Percentiles rank a stretch among this genome's conserved stretches.
These are phyloP conservation scores for Sparidentex hasta DNA, from an alignment of 2,797 vertebrate genomes.

Conservation along the genomic window DNA sequence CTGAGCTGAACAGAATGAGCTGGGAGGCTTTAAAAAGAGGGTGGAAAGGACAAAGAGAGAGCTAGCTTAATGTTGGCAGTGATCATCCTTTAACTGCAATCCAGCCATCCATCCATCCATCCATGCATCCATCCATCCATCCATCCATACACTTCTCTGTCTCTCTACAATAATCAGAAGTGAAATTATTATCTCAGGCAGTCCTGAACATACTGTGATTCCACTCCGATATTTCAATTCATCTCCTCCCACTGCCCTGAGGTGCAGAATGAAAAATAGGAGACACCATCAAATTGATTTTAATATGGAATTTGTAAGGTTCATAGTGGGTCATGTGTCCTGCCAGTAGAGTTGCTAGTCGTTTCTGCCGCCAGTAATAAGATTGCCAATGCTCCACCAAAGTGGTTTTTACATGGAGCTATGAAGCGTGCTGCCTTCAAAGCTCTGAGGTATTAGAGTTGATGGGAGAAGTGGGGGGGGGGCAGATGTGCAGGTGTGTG, in stretches of 20 bases:
- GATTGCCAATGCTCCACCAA: constrained; percentile 64
- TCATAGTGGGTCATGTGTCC: constrained; percentile 67
- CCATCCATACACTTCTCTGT: neutral
- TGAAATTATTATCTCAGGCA: constrained; percentile 14
- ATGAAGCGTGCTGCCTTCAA: constrained; percentile 53
- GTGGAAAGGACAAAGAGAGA: constrained; percentile 15
- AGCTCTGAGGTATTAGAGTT: constrained; percentile 41
- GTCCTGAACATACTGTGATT: constrained; percentile 15
- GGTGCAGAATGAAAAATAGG: constrained; percentile 36
- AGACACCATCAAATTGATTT: constrained; percentile 63
- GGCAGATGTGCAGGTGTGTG: constrained; percentile 6
- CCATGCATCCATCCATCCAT: neutral
- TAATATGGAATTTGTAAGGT: constrained; percentile 60
- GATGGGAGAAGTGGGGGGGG: constrained; percentile 1
- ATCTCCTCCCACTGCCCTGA: constrained; percentile 13
- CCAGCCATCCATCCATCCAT: neutral
- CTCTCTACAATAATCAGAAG: neutral
- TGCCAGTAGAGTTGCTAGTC: constrained; percentile 41
- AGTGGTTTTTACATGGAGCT: constrained; percentile 64
- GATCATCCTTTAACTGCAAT: constrained; percentile 1
- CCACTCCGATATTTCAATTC: constrained; percentile 7
- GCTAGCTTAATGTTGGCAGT: neutral
- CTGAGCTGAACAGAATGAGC: constrained; percentile 52
- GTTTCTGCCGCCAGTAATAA: constrained; percentile 62
- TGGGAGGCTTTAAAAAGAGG: constrained; percentile 29